A percentile compares a stretch with the other conserved stretches of the same genome.
Conservation (phyloP, 1,140 invertebrate species). For the Cydia strobilella region DNA sequence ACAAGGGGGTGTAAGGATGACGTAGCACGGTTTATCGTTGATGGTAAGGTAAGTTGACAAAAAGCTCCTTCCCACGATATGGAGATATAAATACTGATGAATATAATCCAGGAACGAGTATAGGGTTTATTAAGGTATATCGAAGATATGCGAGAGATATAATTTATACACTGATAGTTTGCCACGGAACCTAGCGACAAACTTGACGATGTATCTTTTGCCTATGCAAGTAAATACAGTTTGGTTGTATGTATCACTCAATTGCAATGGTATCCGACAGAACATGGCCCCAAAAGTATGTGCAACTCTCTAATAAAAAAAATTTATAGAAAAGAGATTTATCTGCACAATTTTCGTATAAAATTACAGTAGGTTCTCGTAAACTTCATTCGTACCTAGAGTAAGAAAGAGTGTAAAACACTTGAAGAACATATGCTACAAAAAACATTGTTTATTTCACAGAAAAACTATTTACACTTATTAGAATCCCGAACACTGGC, state of each 20-base stretch:
- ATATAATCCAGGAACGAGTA: neutral
- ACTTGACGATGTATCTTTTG: too few relatives aligned
- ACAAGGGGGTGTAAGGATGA: neutral
- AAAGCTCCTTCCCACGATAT: constrained; percentile 12
- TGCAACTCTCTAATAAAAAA: too few relatives aligned
- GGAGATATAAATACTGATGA: neutral
- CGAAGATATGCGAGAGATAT: neutral
- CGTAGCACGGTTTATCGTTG: neutral
- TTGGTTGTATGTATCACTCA: too few relatives aligned
- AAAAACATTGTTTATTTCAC: constrained; percentile 4
- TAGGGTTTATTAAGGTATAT: neutral
- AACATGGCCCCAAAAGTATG: too few relatives aligned
- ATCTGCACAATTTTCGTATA: too few relatives aligned
- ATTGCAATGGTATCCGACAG: too few relatives aligned
- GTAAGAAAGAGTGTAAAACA: too few relatives aligned
- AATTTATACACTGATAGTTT: neutral
- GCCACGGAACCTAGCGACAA: too few relatives aligned
- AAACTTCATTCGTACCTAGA: too few relatives aligned
- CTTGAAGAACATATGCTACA: neutral
- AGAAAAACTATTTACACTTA: constrained; percentile 9
- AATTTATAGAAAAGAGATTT: too few relatives aligned
- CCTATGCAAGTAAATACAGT: too few relatives aligned
- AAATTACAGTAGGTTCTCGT: too few relatives aligned
- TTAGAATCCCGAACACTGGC: neutral
- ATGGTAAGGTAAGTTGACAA: neutral